Percentiles rank a stretch among this genome's conserved stretches.
phyloP scores from a whole-genome alignment of 2,888 invertebrate genomes.

The Drosophila greeni region DNA sequence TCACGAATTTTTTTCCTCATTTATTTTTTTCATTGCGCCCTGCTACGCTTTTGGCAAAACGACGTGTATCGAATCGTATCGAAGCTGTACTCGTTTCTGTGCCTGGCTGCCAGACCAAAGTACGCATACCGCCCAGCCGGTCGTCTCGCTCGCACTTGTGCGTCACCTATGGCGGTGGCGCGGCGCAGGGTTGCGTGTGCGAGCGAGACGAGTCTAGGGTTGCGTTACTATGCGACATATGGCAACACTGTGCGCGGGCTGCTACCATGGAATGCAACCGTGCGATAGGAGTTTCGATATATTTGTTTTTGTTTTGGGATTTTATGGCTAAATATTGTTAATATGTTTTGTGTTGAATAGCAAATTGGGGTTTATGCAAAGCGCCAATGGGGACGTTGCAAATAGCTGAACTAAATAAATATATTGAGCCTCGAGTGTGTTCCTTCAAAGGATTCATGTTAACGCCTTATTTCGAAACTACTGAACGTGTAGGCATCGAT shows the following conservation, averaged over 20 bases:
- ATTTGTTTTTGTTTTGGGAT: slow-evolving; percentile 45
- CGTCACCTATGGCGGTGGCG: slow-evolving; percentile 34
- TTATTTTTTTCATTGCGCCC: slow-evolving; percentile 67
- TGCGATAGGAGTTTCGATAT: slow-evolving; percentile 17
- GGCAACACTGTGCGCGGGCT: slow-evolving; percentile 40
- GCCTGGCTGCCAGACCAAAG: slow-evolving; percentile 67
- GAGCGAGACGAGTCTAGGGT: slow-evolving; percentile 46
- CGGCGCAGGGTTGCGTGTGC: slow-evolving; percentile 52
- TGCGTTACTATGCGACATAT: slow-evolving; percentile 22
- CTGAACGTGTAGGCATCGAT: slow-evolving; percentile 80
- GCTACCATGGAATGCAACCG: slow-evolving; percentile 56
- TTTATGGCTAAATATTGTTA: background rate
- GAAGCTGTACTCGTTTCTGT: slow-evolving; percentile 70
- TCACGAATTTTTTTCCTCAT: slow-evolving; percentile 65
- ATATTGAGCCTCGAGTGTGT: background rate
- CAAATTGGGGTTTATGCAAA: too few relatives aligned
- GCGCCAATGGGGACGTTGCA: too few relatives aligned
- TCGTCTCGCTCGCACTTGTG: slow-evolving; percentile 48
- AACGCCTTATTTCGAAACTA: slow-evolving; percentile 80
- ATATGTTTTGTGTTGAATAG: background rate
- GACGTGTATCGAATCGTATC: slow-evolving; percentile 64
- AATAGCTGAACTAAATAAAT: background rate
- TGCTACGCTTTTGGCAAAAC: slow-evolving; percentile 70
- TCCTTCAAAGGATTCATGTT: slow-evolving; percentile 2
- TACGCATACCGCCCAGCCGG: slow-evolving; percentile 48